Base-by-base conservation (phyloP, 35 echinoderm and acorn worm species). In the Ophiothrix spiculata region DNA sequence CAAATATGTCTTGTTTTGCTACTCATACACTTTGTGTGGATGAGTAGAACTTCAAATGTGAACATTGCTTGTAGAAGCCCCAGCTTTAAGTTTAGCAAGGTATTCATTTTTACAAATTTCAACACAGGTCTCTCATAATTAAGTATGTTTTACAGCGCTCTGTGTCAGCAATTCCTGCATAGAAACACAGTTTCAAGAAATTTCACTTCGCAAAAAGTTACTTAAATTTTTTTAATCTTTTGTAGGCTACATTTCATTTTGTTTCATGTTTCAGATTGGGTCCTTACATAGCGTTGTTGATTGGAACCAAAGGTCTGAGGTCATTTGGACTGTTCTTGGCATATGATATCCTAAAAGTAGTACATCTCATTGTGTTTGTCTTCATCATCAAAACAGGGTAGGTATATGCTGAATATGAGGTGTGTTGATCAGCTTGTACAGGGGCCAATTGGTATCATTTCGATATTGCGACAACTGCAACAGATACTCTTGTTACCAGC, bases 371-470 rank as follows among this genome's bases (percentile, higher is more conserved):
- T 32, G 90, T 93, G 36, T 97, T 97, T 81, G 88, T 97, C 75
- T 97, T 97, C 56, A 90, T 97, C 40, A 88, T 93, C 38, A 97
- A 91, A 97, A 60, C 91, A 38, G 95, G 95, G 95, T 97, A 93
- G 93, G 95, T 83, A n/a, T n/a, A 49, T 10, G 19, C 42, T 49
- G 42, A 19, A 49, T 49, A 49, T 49, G 42, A 49, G 6, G 6
- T 49, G 19, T 49, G 42, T 49, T 10, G 42, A 49, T 6, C 19
- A 10, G 42, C 6, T 19, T 10, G 42, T 19, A 6, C 42, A 49
- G 42, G 19, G 19, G 42, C 6, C 42, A 6, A 49, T 49, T 49
- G 42, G n/a, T n/a, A n/a, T n/a, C n/a, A n/a, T n/a, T n/a, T n/a
- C n/a, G n/a, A n/a, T n/a, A n/a, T n/a, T n/a, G n/a, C n/a, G n/a